Base-by-base conservation (phyloP, 1,140 invertebrate species). In the Maniola jurtina region DNA sequence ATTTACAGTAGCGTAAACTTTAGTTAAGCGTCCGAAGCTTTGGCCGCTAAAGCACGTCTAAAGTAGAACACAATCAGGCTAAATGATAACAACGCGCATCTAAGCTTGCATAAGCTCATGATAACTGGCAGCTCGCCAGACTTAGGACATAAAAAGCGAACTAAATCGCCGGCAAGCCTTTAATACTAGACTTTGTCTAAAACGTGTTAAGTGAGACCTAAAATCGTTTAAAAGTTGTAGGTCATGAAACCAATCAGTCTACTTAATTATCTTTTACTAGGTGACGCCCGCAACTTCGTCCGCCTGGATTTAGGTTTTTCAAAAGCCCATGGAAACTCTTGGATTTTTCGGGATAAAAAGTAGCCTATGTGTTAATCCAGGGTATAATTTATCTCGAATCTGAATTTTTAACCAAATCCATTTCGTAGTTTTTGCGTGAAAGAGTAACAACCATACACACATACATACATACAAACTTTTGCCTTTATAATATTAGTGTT, bases 61-160 rank as follows among this genome's bases (percentile, higher is more conserved):
- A 55, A 55, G 52, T 55, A 55, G 52, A 33, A 55, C 52, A 55
- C 52, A 55, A 55, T 55, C 52, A 34, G 52, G 52, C 16, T 55
- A 33, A 55, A 55, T 55, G 52, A 55, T 55, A 55, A 34, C 52
- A 34, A 52, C 33, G 34, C 57, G 33, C 50, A 61, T 67, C 63
- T 68, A 72, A 72, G 61, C 63, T 64, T 69, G 61, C 64, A 75
- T 65, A 71, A 68, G 14, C 64, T 61, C 58, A 61, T 65, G 60
- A 66, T 56, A 58, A 63, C 70, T 75, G 72, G 72, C 72, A 52
- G 35, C 5, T 47, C 40, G 68, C 72, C 72, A 75, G 71, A 67
- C 70, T 71, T 69, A 69, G 58, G 64, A 63, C 62, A 61, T 59
- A 63, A 66, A 70, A 70, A 67, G 68, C 65, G 63, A 72, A 54